Conservation (phyloP, 2,113 vertebrate genomes). For the Cisticola juncidis region DNA sequence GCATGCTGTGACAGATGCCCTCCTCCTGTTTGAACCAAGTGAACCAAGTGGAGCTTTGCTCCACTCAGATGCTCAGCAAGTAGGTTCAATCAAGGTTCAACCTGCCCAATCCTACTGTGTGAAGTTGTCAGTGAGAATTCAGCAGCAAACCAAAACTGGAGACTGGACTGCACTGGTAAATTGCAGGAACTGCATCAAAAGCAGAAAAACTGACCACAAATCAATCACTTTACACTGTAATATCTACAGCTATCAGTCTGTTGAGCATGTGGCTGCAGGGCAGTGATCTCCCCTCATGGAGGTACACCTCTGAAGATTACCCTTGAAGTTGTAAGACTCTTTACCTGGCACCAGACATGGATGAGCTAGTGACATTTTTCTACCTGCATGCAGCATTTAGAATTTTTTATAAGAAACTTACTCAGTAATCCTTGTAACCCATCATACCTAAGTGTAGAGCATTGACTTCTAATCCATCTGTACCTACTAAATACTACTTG, state of each 20-base stretch:
- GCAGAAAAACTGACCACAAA: not conserved
- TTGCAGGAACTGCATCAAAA: not conserved
- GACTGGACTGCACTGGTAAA: not conserved
- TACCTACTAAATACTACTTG: not conserved
- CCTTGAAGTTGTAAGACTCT: not conserved
- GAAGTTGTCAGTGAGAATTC: not conserved
- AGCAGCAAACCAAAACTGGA: not conserved
- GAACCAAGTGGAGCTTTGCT: not conserved
- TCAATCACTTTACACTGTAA: not conserved
- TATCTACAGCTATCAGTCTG: not conserved
- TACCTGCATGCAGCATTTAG: not conserved
- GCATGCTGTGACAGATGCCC: not conserved
- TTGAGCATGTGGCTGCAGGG: not conserved
- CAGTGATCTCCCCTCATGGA: not conserved
- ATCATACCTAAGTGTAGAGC: not conserved
- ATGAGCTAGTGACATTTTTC: not conserved
- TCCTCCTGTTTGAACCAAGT: not conserved
- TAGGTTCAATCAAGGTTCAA: not conserved
- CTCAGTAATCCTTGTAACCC: not conserved
- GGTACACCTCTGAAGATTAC: not conserved
- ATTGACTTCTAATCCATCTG: not conserved
- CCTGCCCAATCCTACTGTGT: not conserved
- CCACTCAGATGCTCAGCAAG: not conserved
- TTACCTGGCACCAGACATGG: not conserved
- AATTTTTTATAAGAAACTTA: not conserved